phyloP scores from a whole-genome alignment of 2,797 vertebrate species.

The Acridotheres tristis region DNA sequence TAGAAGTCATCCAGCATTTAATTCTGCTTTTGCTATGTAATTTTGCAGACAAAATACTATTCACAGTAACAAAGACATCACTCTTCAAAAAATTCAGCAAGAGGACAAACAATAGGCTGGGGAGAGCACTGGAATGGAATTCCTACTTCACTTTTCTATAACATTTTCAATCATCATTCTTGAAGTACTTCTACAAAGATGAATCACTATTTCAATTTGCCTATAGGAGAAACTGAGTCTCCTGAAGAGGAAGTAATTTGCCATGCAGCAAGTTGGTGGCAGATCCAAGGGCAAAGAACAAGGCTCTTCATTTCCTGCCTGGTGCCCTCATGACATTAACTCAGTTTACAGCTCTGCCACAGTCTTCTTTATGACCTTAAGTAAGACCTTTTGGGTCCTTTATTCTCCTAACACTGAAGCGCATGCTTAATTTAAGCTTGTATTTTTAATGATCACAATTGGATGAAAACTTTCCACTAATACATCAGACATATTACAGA shows the following conservation, averaged over 20 bases:
- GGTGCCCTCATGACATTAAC: not conserved
- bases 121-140: not conserved
- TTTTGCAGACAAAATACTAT: not conserved
- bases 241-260: conserved; percentile 44
- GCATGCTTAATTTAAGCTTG: not conserved
- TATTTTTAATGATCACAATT: not conserved
- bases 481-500: not conserved
- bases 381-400: not conserved
- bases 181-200: not conserved
- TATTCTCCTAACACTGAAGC: not conserved
- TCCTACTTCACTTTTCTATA: not conserved
- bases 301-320: not conserved
- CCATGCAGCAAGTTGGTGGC: not conserved
- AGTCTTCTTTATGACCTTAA: not conserved
- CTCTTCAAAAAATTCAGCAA: not conserved
- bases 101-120: not conserved
- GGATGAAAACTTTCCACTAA: not conserved
- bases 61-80: not conserved
- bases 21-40: not conserved
- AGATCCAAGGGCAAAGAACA: conserved; percentile 18
- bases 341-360: not conserved
- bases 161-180: conserved; percentile 3
- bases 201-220: conserved; percentile 21
- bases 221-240: conserved; percentile 48
- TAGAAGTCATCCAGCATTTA: not conserved